These are phyloP conservation scores for Synaphobranchus kaupii DNA, from an alignment of 2,797 vertebrate genomes.

Conservation along the genomic window DNA sequence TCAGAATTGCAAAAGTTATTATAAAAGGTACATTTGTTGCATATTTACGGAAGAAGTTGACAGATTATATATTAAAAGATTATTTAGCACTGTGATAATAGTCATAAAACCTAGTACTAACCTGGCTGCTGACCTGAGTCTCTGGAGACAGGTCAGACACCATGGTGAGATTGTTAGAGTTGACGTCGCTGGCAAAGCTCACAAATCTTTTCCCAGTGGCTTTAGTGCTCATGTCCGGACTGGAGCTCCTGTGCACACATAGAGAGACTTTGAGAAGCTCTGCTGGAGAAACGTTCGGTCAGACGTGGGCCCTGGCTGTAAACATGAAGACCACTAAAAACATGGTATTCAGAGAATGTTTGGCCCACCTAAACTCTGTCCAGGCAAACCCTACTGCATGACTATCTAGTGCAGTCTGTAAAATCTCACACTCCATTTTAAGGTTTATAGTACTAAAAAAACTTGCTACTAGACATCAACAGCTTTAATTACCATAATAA, in stretches of 20 bases:
- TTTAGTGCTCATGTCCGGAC: conserved; percentile 87
- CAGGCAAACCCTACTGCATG: too few species aligned
- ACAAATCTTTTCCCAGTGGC: conserved; percentile 66
- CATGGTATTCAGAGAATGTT: background rate
- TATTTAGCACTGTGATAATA: background rate
- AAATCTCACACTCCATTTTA: too few species aligned
- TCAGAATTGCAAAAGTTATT: background rate
- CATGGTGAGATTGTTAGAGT: conserved; percentile 77
- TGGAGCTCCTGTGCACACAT: conserved; percentile 58
- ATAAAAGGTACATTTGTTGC: background rate
- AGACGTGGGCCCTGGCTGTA: background rate
- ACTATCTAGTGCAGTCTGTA: too few species aligned
- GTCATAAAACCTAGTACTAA: conserved; percentile 58
- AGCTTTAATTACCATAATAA: too few species aligned
- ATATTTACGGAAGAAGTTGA: background rate
- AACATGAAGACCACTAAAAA: background rate
- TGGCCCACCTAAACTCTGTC: too few species aligned
- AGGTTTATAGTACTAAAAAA: too few species aligned
- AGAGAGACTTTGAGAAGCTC: conserved; percentile 14
- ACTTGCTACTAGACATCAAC: too few species aligned
- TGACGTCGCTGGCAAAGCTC: conserved; percentile 65
- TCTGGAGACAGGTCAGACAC: conserved; percentile 80
- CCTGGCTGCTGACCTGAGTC: conserved; percentile 73
- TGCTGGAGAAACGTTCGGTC: background rate
- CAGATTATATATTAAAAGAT: too few species aligned